phyloP scores from a whole-genome alignment of 2,888 invertebrate species.

The Caenorhabditis sp. region DNA sequence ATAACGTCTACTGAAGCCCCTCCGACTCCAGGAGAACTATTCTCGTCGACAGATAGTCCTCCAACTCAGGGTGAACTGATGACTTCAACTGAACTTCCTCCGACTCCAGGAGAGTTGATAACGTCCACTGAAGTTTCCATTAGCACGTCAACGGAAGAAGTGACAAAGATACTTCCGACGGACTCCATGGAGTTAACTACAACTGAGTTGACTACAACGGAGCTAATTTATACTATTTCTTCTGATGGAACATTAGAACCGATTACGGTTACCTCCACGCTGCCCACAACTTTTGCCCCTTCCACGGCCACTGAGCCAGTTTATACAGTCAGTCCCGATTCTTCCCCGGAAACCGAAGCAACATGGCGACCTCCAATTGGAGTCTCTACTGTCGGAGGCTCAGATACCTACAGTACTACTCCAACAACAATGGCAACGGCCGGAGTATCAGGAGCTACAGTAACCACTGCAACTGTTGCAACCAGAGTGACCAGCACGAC shows the following conservation, averaged over 20 bases:
- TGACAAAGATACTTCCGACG: slow-evolving; percentile 40
- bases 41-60: slow-evolving; percentile 1
- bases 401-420: slow-evolving; percentile 19
- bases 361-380: slow-evolving; percentile 26
- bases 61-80: no score
- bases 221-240: slow-evolving; percentile 39
- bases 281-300: background rate
- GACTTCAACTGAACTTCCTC: background rate
- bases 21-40: background rate
- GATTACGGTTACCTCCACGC: slow-evolving; percentile 17
- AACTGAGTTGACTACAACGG: slow-evolving; percentile 1
- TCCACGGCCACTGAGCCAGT: slow-evolving; percentile 6
- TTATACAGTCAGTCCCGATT: slow-evolving; percentile 25
- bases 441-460: background rate
- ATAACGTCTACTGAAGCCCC: background rate
- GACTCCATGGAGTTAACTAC: background rate
- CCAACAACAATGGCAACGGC: slow-evolving; percentile 8
- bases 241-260: slow-evolving; percentile 51
- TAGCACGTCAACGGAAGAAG: slow-evolving; percentile 25
- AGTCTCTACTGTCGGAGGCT: slow-evolving; percentile 28
- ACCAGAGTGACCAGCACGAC: background rate
- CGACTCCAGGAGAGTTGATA: background rate
- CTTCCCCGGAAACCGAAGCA: slow-evolving; percentile 27
- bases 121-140: slow-evolving; percentile 13
- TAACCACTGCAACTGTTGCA: background rate